phyloP scores from a whole-genome alignment of 1,140 invertebrate species.

The Drosophila pachea region DNA sequence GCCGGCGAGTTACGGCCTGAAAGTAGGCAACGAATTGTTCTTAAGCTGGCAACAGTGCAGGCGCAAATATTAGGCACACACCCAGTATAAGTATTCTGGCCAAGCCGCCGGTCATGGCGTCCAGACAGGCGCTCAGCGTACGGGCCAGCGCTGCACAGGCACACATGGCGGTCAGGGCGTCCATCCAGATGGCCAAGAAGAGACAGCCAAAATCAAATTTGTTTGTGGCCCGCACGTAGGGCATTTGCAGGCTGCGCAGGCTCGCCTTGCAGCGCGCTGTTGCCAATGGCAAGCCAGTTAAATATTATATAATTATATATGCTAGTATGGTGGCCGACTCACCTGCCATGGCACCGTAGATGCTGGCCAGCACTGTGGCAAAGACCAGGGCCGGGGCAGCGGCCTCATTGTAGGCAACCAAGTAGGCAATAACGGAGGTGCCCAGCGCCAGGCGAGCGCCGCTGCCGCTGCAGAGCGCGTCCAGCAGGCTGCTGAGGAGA shows the following conservation, averaged over 20 bases:
- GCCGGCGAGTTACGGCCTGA: conserved; percentile 79
- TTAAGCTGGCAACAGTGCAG: conserved; percentile 27
- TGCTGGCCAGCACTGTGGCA: conserved; percentile 61
- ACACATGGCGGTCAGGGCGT: conserved; percentile 81
- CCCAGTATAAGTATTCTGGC: conserved; percentile 79
- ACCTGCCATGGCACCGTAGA: conserved; percentile 71
- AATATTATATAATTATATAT: not conserved
- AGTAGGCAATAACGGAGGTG: conserved; percentile 62
- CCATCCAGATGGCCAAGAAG: conserved; percentile 83
- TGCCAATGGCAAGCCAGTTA: not conserved
- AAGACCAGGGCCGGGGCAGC: conserved; percentile 60
- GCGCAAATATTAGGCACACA: conserved; percentile 40
- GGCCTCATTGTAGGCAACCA: conserved; percentile 76
- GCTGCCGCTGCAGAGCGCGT: conserved; percentile 66
- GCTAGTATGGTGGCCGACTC: conserved; percentile 2
- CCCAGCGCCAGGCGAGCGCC: conserved; percentile 74
- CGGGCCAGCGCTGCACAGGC: conserved; percentile 83
- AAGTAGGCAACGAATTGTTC: conserved; percentile 53
- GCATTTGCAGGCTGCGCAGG: conserved; percentile 71
- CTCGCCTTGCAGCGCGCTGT: conserved; percentile 70
- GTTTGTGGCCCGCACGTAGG: conserved; percentile 76
- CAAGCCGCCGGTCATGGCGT: conserved; percentile 83
- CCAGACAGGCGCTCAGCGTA: conserved; percentile 83
- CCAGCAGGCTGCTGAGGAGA: conserved; percentile 57
- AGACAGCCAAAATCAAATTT: conserved; percentile 77